phyloP scores from a whole-genome alignment of 2,888 invertebrate species.

The Notodonta dromedarius region DNA sequence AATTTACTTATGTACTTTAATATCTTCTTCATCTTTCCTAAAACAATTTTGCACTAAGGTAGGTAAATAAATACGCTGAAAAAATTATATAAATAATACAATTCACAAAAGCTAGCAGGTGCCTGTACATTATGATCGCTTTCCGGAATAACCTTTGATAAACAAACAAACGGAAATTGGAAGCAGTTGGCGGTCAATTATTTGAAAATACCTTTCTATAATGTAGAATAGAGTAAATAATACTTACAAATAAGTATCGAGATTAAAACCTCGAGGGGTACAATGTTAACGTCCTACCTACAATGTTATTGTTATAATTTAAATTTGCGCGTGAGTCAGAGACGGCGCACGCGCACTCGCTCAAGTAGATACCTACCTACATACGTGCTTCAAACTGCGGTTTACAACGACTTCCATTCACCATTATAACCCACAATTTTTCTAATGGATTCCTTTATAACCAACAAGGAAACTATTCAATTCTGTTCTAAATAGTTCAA shows the following conservation, averaged over 20 bases:
- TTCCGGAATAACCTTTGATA: constrained; percentile 47
- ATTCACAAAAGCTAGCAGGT: background rate
- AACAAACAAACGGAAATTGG: constrained; percentile 48
- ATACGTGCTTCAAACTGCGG: constrained; percentile 2
- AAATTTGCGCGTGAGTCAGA: constrained; percentile 45
- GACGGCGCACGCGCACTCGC: constrained; percentile 23
- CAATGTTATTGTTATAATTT: constrained; percentile 47
- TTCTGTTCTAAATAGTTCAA: constrained; percentile 16
- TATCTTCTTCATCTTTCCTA: too few relatives aligned
- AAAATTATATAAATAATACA: too few relatives aligned
- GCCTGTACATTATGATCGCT: background rate
- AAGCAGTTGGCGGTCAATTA: constrained; percentile 52
- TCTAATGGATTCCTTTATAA: constrained; percentile 22
- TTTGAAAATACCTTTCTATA: constrained; percentile 41
- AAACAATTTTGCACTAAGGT: too few relatives aligned
- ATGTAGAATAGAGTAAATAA: constrained; percentile 31
- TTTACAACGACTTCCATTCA: constrained; percentile 26
- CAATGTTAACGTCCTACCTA: constrained; percentile 43
- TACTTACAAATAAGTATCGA: constrained; percentile 47
- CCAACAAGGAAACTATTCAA: constrained; percentile 35
- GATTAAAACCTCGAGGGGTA: constrained; percentile 53
- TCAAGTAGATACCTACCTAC: background rate
- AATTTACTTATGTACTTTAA: too few relatives aligned
- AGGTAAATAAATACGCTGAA: too few relatives aligned
- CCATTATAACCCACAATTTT: constrained; percentile 18